These are phyloP conservation scores for Pygoscelis adeliae DNA, from an alignment of 2,113 vertebrate genomes.

Conservation along the genomic window DNA sequence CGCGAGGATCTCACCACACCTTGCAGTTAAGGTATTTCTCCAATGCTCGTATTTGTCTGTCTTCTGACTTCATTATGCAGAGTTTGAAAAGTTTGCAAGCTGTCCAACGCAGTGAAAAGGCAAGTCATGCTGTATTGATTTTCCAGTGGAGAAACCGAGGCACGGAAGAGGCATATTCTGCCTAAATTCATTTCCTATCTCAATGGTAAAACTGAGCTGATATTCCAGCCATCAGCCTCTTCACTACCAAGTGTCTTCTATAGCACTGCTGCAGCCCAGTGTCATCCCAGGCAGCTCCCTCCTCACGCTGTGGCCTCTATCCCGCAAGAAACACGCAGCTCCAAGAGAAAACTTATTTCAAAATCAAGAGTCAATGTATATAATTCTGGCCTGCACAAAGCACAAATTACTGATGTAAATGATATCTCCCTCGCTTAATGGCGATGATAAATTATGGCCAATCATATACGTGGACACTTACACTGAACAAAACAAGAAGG, in stretches of 20 bases:
- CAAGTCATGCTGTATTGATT: not conserved
- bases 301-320: not conserved
- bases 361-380: not conserved
- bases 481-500: not conserved
- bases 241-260: not conserved
- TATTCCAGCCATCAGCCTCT: not conserved
- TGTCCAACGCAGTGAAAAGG: not conserved
- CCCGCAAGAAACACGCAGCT: not conserved
- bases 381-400: not conserved
- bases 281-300: not conserved
- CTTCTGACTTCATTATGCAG: not conserved
- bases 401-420: not conserved
- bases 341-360: not conserved
- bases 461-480: not conserved
- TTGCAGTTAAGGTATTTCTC: not conserved
- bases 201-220: not conserved
- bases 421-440: not conserved
- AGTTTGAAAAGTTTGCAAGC: not conserved
- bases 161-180: not conserved
- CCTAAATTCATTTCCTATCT: not conserved
- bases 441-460: not conserved
- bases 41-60: fast-evolving
- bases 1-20: not conserved
- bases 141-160: not conserved
- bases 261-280: fast-evolving